These are phyloP conservation scores for Pyrocoelia pectoralis DNA, from an alignment of 2,888 invertebrate species.

Conservation along the genomic window DNA sequence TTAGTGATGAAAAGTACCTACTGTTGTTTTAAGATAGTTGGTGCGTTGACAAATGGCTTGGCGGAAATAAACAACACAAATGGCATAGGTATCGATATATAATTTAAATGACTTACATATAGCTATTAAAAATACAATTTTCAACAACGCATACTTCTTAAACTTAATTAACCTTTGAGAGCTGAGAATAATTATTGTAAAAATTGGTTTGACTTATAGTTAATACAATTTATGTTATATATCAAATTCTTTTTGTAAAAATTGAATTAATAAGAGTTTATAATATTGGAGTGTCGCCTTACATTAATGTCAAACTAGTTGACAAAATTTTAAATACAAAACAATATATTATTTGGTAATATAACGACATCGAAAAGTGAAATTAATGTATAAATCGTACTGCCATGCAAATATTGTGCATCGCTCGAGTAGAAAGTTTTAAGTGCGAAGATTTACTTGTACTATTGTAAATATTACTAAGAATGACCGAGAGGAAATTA, in stretches of 20 bases:
- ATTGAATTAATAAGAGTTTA: conserved; percentile 27
- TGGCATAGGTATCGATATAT: conserved; percentile 7
- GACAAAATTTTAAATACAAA: conserved; percentile 3
- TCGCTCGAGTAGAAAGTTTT: background rate
- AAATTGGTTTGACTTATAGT: conserved; percentile 16
- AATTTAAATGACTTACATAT: conserved; percentile 10
- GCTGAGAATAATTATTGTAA: conserved; percentile 17
- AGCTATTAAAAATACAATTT: conserved; percentile 10
- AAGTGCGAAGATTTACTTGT: conserved; percentile 6
- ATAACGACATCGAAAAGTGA: conserved; percentile 5
- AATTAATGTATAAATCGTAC: conserved; percentile 1
- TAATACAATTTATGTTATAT: conserved; percentile 21
- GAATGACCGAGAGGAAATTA: too few species aligned
- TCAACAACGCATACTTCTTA: conserved; percentile 6
- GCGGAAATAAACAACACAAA: too few species aligned
- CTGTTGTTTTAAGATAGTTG: too few species aligned
- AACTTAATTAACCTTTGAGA: conserved; percentile 6
- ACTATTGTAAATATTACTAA: conserved; percentile 2
- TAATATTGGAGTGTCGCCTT: conserved; percentile 37
- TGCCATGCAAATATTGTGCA: conserved; percentile 11
- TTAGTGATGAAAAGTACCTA: too few species aligned
- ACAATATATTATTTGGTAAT: background rate
- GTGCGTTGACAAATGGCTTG: too few species aligned
- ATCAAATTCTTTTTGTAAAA: conserved; percentile 28
- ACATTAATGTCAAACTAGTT: conserved; percentile 32